Evolutionary conservation across 2,888 invertebrate species (phyloP).

Genomic region (Phyto melanocephala): DNA sequence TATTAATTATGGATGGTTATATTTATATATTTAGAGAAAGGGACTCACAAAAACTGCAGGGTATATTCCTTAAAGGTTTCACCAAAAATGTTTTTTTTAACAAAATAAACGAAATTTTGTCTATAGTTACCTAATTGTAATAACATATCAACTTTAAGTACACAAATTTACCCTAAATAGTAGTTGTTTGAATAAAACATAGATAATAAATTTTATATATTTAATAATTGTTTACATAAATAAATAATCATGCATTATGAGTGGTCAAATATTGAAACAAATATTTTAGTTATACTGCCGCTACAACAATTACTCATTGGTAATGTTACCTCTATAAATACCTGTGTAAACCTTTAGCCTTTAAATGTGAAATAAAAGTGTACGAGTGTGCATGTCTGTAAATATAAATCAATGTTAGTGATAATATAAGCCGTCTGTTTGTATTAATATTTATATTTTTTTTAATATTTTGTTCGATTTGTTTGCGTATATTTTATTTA

Average conservation of each 20-base stretch:
- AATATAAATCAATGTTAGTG: constrained; percentile 33
- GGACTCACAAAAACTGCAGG: too few species aligned
- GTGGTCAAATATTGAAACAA: neutral
- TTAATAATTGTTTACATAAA: neutral
- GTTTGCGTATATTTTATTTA: constrained; percentile 26
- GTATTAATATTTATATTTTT: neutral
- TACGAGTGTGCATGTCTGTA: neutral
- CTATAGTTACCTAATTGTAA: too few species aligned
- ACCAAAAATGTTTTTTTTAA: too few species aligned
- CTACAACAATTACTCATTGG: too few species aligned
- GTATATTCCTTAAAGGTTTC: too few species aligned
- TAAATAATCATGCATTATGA: neutral
- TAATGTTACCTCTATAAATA: neutral
- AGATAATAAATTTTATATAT: neutral
- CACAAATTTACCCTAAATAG: neutral
- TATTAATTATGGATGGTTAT: too few species aligned
- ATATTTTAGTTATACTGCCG: too few species aligned
- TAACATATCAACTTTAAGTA: too few species aligned
- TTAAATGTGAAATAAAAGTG: neutral
- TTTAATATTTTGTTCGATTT: neutral
- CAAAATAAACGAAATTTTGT: too few species aligned
- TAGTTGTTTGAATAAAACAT: neutral
- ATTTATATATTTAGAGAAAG: too few species aligned
- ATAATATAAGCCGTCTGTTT: constrained; percentile 24
- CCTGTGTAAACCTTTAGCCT: constrained; percentile 3